Evolutionary conservation across 2,888 invertebrate genomes (phyloP).

Genomic region (Calliscelio sp.): DNA sequence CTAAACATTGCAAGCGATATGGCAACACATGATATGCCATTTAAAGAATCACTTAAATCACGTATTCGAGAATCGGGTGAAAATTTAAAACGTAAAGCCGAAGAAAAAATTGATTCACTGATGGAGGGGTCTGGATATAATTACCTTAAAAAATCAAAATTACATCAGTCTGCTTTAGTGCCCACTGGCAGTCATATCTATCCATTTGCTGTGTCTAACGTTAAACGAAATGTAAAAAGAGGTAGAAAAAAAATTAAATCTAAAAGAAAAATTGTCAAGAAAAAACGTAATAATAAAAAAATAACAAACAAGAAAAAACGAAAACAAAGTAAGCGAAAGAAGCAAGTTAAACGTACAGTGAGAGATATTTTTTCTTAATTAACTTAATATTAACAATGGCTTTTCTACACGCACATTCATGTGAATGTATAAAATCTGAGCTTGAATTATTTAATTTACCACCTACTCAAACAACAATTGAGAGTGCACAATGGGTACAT

Average conservation of each 20-base stretch:
- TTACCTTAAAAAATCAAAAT: neutral
- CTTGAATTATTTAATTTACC: conserved; percentile 76
- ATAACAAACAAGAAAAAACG: conserved; percentile 1
- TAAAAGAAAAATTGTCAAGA: neutral
- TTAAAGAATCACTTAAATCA: neutral
- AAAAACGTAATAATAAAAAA: neutral
- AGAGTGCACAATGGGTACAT: conserved; percentile 72
- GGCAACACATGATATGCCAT: neutral
- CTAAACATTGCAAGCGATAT: conserved; percentile 5
- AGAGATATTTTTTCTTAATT: neutral
- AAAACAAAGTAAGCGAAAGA: neutral
- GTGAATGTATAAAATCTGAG: conserved; percentile 33
- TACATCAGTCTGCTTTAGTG: neutral
- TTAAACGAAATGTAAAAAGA: neutral
- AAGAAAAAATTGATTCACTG: conserved; percentile 25
- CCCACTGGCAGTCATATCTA: neutral
- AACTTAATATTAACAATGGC: conserved; percentile 18
- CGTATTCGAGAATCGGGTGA: neutral
- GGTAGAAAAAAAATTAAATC: neutral
- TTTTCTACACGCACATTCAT: conserved; percentile 21
- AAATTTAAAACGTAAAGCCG: conserved; percentile 9
- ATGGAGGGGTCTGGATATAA: conserved; percentile 41
- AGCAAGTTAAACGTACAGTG: neutral
- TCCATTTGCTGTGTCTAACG: neutral
- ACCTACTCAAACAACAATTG: conserved; percentile 75